Base-by-base conservation (phyloP, 2,113 vertebrate genomes). In the Proteles cristata region DNA sequence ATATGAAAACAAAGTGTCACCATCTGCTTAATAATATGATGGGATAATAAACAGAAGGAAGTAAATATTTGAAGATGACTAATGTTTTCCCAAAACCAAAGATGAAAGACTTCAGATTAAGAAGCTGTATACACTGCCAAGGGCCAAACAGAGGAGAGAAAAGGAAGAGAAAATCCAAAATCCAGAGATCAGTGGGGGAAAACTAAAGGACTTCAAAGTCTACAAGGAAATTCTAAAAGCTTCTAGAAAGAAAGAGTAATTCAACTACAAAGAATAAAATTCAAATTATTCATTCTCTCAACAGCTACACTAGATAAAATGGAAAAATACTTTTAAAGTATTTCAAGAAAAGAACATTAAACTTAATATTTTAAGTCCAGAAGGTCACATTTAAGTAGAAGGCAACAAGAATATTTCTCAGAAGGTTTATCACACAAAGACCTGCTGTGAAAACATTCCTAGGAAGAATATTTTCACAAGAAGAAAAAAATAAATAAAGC, bases 141-240 rank as follows among this genome's bases (percentile, higher is more conserved):
- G 21, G 16, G 26, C 11, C 58, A 85, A 85, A 85, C 0, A 31
- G 69, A 95, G 50, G 19, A 61, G 15, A 74, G 21, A 68, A 17
- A 83, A 74, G 23, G 15, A 81, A 96, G 90, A 96, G 45, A 80
- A 87, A 93, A 74, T 4, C 19, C 66, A 95, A 92, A 86, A 65
- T 83, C 31, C 55, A 92, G 63, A 58, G 26, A 76, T 80, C n/a
- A 68, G 7, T 73, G 14, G 11, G 58, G 7, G 10, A 76, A 73
- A 74, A 76, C 35, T 68, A 14, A 74, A 50, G 23, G 11, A 65
- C 43, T 93, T 95, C 55, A 48, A 92, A 95, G 33, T 84, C n/a
- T 79, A 76, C 73, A 19, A 69, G 21, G 84, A 94, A 96, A 68
- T 35, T 53, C 25, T 65, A 84, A 89, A 90, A 80, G 21, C 61